phyloP scores from a whole-genome alignment of 1,140 invertebrate species.

The Drosophila mayri region DNA sequence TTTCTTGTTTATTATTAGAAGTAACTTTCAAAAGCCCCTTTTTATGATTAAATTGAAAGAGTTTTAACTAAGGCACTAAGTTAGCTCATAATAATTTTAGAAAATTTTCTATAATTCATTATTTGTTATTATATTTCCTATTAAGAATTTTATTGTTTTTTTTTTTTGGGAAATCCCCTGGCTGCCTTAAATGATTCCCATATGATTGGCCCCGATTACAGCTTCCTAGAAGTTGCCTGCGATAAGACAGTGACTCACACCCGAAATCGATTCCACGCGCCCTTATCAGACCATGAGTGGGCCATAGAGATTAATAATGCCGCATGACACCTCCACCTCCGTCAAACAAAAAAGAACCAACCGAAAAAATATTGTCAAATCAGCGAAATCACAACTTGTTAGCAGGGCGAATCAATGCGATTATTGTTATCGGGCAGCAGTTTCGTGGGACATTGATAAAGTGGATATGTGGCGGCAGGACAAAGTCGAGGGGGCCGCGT shows the following conservation, averaged over 20 bases:
- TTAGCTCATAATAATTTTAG: no score
- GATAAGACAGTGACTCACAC: slow-evolving; percentile 24
- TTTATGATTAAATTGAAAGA: no score
- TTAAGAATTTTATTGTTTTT: neutral
- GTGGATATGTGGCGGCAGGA: slow-evolving; percentile 33
- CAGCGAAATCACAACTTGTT: slow-evolving; percentile 44
- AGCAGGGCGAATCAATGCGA: slow-evolving; percentile 25
- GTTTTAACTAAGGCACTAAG: no score
- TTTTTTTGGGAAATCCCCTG: neutral
- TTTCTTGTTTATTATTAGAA: no score
- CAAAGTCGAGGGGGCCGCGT: slow-evolving; percentile 31
- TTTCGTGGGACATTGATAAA: slow-evolving; percentile 14
- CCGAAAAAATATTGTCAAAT: slow-evolving; percentile 39
- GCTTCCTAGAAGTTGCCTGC: slow-evolving; percentile 35
- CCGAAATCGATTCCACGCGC: slow-evolving; percentile 24
- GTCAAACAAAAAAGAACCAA: slow-evolving; percentile 40
- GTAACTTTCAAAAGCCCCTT: no score
- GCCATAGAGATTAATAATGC: slow-evolving; percentile 38
- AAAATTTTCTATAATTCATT: no score
- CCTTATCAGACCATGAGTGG: slow-evolving; percentile 44
- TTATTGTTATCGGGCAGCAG: slow-evolving; percentile 17
- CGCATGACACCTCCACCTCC: slow-evolving; percentile 29
- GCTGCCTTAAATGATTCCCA: neutral
- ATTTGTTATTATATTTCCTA: neutral
- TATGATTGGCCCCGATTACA: neutral